Base-by-base conservation (phyloP, 2,797 vertebrate genomes). In the Epinephelus coioides region DNA sequence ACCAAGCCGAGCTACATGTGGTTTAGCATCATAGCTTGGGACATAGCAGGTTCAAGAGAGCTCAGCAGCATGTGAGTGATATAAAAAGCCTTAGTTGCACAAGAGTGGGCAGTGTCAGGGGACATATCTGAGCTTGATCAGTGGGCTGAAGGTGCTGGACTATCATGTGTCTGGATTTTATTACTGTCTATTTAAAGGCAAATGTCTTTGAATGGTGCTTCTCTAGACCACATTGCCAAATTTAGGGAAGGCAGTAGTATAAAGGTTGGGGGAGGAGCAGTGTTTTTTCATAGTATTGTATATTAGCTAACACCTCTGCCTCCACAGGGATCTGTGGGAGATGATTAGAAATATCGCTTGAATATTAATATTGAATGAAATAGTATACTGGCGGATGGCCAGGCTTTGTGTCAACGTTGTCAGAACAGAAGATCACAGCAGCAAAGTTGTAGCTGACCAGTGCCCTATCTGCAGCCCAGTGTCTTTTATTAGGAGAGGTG, bases 401-500 rank as follows among this genome's bases (percentile, higher is more conserved):
- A 23, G 77, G 70, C 71, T 86, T 88, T 90, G 84, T 89, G 56
- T 76, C 34, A 83, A 60, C 30, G 53, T 78, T 87, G 79, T 87
- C 54, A 25, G 72, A 75, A 64, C 81, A 83, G 77, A 78, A 89
- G 87, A 91, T 91, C 83, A 86, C 71, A 81, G 83, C 78, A 85
- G 84, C 78, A 78, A 81, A 88, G 91, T 85, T 88, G 89, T 82
- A 83, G 89, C 89, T 89, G 89, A 90, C 89, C 90, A 84, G 77
- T 75, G 81, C 57, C 77, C 86, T 88, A 82, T 91, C 85, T 82
- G 83, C 73, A 84, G 87, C 75, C 83, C 76, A 79, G 79, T 80
- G 87, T 91, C 86, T 94, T 95, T 93, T 94, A 94, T 94, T 90
- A 83, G 88, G 81, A 85, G 83, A 77, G 89, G 68, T 40, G 79